Conservation (phyloP, 2,797 vertebrate genomes). For the Lagorchestes hirsutus region DNA sequence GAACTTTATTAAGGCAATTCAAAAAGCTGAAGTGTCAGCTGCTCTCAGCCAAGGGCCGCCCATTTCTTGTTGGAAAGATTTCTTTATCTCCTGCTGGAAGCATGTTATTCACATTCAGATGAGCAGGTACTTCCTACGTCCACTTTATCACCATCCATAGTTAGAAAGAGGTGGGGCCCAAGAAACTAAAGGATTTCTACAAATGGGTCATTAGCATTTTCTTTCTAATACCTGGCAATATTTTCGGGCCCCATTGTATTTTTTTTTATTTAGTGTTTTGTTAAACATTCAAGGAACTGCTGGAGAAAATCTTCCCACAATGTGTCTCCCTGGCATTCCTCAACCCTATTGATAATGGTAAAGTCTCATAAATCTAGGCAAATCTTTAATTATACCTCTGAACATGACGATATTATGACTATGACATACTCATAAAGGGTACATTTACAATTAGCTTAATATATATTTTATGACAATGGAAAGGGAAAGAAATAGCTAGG, state of each 20-base stretch:
- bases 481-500: conserved; percentile 64
- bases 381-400: conserved; percentile 86
- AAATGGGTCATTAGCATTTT: conserved; percentile 59
- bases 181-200: conserved; percentile 23
- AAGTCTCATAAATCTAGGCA: conserved; percentile 87
- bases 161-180: neutral
- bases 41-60: conserved; percentile 24
- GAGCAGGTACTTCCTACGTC: conserved; percentile 13
- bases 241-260: conserved; percentile 75
- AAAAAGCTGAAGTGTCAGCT: conserved; percentile 45
- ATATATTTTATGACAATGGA: conserved; percentile 76
- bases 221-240: conserved; percentile 80
- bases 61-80: conserved; percentile 54
- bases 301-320: conserved; percentile 84
- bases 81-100: neutral
- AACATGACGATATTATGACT: conserved; percentile 82
- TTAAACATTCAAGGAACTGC: conserved; percentile 83
- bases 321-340: conserved; percentile 85
- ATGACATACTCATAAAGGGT: conserved; percentile 85
- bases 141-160: neutral
- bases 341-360: conserved; percentile 86
- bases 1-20: conserved; percentile 58
- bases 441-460: conserved; percentile 82
- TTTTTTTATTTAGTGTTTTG: conserved; percentile 65
- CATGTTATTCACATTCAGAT: neutral